Evolutionary conservation across 2,797 vertebrate species (phyloP).

Genomic region (Rhadinocentrus ornatus): DNA sequence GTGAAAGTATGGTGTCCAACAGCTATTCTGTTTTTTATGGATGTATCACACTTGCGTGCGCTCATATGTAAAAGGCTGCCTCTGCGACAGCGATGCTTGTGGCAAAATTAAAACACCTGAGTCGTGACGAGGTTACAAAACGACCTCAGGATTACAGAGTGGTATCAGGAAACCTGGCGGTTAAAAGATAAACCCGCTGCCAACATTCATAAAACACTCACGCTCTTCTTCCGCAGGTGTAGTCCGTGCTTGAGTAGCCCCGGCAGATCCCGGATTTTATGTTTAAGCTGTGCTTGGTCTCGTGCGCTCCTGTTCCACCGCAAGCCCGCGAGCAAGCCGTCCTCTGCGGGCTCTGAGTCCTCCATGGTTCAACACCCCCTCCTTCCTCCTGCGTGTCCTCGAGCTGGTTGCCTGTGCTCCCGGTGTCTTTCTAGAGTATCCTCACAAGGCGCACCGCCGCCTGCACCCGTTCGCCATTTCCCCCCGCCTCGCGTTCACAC

Average conservation of each 20-base stretch:
- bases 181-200: constrained; percentile 1
- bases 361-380: constrained; percentile 74
- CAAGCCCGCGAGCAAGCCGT: constrained; percentile 83
- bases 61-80: constrained; percentile 10
- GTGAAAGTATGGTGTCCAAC: constrained; percentile 72
- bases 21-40: constrained; percentile 59
- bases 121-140: constrained; percentile 74
- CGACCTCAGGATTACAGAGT: constrained; percentile 26
- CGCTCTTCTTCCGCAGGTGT: constrained; percentile 87
- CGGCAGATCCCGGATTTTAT: constrained; percentile 86
- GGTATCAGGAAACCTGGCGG: not conserved
- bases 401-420: constrained; percentile 43
- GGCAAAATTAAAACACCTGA: constrained; percentile 74
- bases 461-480: constrained; percentile 67
- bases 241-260: constrained; percentile 86
- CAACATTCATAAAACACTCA: constrained; percentile 61
- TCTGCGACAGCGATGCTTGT: constrained; percentile 69
- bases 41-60: constrained; percentile 29
- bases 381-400: constrained; percentile 33
- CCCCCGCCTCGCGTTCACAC: constrained; percentile 58
- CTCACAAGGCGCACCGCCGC: constrained; percentile 59
- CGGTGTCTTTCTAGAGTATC: constrained; percentile 47
- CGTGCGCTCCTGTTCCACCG: constrained; percentile 85
- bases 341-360: constrained; percentile 84
- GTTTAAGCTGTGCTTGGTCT: constrained; percentile 85